phyloP scores from a whole-genome alignment of 2,797 vertebrate genomes.

The Cossypha dichroa region DNA sequence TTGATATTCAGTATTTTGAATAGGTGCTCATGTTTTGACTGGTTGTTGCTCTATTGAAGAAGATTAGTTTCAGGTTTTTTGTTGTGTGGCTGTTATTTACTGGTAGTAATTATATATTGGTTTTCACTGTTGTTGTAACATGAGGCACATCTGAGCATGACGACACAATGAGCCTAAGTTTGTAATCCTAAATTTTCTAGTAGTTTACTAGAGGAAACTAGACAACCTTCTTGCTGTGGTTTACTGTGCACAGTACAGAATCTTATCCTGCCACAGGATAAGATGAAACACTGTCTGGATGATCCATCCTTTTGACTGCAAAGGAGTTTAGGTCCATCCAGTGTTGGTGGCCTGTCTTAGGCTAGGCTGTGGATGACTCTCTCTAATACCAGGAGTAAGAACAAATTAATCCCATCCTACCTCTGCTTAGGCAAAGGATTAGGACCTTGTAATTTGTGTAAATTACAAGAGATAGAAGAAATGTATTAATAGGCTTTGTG shows the following conservation, averaged over 20 bases:
- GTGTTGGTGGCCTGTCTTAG: background rate
- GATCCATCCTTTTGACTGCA: background rate
- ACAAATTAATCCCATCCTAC: background rate
- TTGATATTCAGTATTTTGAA: background rate
- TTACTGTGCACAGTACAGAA: background rate
- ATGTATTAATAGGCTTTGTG: background rate
- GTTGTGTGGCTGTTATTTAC: background rate
- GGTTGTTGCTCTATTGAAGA: background rate
- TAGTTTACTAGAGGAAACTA: background rate
- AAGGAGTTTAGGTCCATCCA: background rate
- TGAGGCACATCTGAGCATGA: background rate
- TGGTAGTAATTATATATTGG: background rate
- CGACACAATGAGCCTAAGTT: background rate
- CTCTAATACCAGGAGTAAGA: background rate
- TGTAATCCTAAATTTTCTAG: background rate
- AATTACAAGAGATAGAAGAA: background rate
- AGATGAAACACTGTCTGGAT: background rate
- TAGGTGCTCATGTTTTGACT: background rate
- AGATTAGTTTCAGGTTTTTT: background rate
- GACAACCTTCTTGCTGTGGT: background rate
- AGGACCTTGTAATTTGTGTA: background rate
- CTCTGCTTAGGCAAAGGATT: background rate
- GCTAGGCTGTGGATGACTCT: background rate
- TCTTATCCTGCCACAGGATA: background rate
- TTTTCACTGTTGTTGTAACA: background rate